phyloP scores from a whole-genome alignment of 2,888 invertebrate species.

The Stenodema calcarata region DNA sequence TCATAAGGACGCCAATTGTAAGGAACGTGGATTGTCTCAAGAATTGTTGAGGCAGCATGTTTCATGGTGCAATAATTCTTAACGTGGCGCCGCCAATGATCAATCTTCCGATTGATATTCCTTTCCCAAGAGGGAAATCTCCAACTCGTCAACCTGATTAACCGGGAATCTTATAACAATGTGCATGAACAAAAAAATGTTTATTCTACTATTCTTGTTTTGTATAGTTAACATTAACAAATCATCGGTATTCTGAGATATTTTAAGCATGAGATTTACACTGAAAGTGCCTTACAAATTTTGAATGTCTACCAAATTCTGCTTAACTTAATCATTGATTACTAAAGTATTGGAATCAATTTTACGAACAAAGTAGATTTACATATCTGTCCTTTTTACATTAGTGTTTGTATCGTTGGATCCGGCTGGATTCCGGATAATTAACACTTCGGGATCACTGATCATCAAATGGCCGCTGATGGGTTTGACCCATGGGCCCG shows the following conservation, averaged over 20 bases:
- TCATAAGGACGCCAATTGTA: background rate
- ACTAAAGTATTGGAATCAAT: background rate
- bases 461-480: no score
- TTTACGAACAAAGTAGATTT: background rate
- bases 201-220: background rate
- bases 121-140: background rate
- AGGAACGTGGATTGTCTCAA: background rate
- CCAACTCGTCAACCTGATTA: background rate
- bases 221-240: background rate
- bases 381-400: background rate
- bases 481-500: background rate
- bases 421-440: no score
- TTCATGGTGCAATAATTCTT: background rate
- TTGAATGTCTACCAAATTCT: background rate
- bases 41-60: background rate
- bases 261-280: background rate
- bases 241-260: background rate
- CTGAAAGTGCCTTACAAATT: background rate
- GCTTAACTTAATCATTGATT: background rate
- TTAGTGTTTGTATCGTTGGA: no score
- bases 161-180: background rate
- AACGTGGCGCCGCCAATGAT: background rate
- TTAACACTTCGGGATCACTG: no score
- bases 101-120: background rate
- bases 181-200: background rate